Evolutionary conservation across 2,888 invertebrate species (phyloP), one percentile per base, ranked within the genome.

Genomic region (Eupsilia transversa): DNA sequence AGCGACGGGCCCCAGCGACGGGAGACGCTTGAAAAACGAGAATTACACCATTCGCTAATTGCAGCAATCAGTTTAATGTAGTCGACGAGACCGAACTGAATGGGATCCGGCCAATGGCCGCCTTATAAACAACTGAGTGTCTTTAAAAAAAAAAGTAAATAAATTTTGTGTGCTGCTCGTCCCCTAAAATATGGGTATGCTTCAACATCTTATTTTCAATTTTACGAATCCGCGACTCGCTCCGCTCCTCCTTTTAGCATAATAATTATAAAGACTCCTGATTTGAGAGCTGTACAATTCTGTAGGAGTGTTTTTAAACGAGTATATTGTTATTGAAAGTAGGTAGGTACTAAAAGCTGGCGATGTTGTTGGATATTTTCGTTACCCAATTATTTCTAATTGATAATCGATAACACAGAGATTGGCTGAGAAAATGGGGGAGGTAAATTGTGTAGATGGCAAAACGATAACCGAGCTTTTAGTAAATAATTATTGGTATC

Each of bases 41-140:
- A 94, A 95, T 94, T 95, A 95, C 95, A 94, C 94, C 95, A 95
- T 94, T 94, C 95, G 92, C 95, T 96, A 96, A 96, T 96, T 96
- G 94, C 95, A 92, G 95, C 95, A 96, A 96, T 96, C 95, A 95
- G 94, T 95, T 94, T 95, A 95, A 96, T 96, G 96, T 96, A 95
- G 95, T 95, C 95, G 94, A 92, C 94, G 92, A 93, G 93, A 92
- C 93, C 91, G 90, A 92, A 93, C 92, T 92, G 91, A 92, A 92
- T 92, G 88, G 89, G 91, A 92, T 89, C 90, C 90, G 87, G 91
- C 92, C 91, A 91, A 92, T 92, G 92, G 91, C 90, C 89, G 90
- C 85, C 91, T 91, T 92, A 93, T 93, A 93, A 93, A 93, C 92
- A 92, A 89, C 89, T 85, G 89, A 85, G 86, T 87, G 84, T 87